Percentiles rank a stretch among this genome's conserved stretches.
Evolutionary conservation across 2,888 invertebrate species (phyloP).

Genomic region (Gnatocerus cornutus): DNA sequence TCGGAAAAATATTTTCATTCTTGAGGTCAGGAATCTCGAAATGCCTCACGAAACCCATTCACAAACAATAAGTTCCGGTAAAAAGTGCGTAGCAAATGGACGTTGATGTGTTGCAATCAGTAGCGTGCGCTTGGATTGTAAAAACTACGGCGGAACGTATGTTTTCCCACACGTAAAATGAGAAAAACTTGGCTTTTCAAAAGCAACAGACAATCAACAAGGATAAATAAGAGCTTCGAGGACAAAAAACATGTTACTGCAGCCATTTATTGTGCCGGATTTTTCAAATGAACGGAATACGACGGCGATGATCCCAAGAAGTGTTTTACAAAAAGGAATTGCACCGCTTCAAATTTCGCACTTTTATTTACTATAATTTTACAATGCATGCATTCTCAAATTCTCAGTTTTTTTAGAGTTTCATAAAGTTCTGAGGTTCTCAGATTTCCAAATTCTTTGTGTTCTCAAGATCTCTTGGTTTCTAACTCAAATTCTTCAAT

Average conservation of each 20-base stretch:
- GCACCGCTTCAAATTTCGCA: too few relatives aligned
- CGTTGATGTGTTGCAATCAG: constrained; percentile 46
- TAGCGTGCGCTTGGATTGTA: constrained; percentile 32
- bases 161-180: constrained; percentile 40
- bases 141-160: constrained; percentile 33
- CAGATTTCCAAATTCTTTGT: too few relatives aligned
- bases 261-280: too few relatives aligned
- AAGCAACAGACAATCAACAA: constrained; percentile 10
- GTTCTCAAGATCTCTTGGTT: too few relatives aligned
- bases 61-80: constrained; percentile 55
- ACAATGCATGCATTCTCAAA: too few relatives aligned
- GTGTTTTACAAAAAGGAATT: too few relatives aligned
- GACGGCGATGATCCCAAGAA: too few relatives aligned
- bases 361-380: too few relatives aligned
- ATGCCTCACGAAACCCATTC: constrained; percentile 51
- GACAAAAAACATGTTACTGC: neutral
- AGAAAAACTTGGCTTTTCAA: constrained; percentile 22
- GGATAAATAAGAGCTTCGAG: constrained; percentile 17
- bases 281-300: neutral
- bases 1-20: neutral
- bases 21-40: constrained; percentile 13
- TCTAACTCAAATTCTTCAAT: too few relatives aligned
- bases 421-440: too few relatives aligned
- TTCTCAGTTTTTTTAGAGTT: too few relatives aligned
- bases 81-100: constrained; percentile 55